These are phyloP conservation scores for Nomada ferruginata DNA, from an alignment of 2,888 invertebrate genomes.

Conservation along the genomic window DNA sequence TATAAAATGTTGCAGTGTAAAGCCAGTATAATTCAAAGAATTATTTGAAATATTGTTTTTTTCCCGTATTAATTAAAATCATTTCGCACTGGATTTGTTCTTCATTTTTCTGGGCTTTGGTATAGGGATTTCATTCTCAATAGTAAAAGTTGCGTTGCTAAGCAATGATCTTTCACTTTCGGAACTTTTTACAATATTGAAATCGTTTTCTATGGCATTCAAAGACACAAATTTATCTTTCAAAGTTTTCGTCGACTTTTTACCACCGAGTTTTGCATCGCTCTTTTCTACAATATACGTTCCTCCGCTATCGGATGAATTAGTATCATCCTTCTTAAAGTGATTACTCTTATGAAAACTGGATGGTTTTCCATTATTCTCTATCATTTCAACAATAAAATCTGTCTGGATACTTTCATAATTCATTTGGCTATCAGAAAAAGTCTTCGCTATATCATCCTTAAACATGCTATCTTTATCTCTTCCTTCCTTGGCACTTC, in stretches of 20 bases:
- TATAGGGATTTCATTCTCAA: conserved; percentile 70
- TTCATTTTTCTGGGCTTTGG: conserved; percentile 67
- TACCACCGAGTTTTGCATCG: conserved; percentile 43
- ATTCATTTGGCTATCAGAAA: conserved; percentile 62
- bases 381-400: conserved; percentile 18
- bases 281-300: conserved; percentile 72
- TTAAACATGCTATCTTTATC: conserved; percentile 17
- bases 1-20: background rate
- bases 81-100: conserved; percentile 30
- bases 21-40: background rate
- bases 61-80: background rate
- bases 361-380: background rate
- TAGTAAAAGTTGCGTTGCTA: conserved; percentile 75
- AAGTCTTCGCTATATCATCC: conserved; percentile 48
- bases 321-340: conserved; percentile 51
- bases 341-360: conserved; percentile 13
- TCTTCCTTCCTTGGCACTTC: conserved; percentile 58
- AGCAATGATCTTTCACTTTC: conserved; percentile 63
- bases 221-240: conserved; percentile 11
- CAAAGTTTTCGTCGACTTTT: conserved; percentile 16
- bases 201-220: conserved; percentile 1
- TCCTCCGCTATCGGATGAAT: conserved; percentile 67
- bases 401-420: conserved; percentile 11
- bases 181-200: conserved; percentile 10
- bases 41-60: background rate